A percentile compares a stretch with the other conserved stretches of the same genome.
These are phyloP conservation scores for Cololabis saira DNA, from an alignment of 2,113 vertebrate species.

Conservation along the genomic window DNA sequence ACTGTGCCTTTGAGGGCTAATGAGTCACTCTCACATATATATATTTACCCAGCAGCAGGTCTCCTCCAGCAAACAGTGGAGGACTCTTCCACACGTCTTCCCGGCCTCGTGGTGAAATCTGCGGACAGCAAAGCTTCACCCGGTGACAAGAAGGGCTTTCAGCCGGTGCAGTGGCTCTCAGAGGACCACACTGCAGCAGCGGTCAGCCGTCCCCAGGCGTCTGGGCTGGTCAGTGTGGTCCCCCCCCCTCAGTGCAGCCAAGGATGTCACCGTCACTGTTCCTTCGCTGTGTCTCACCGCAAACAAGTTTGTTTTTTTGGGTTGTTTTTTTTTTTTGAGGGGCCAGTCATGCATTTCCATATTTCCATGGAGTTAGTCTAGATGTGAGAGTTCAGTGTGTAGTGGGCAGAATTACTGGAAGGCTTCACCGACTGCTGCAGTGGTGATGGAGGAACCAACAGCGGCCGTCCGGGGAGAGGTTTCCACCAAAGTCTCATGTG, in stretches of 20 bases:
- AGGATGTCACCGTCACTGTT: slow-evolving; percentile 74
- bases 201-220: slow-evolving; percentile 16
- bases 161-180: slow-evolving; percentile 37
- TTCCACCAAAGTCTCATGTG: slow-evolving; percentile 10
- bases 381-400: slow-evolving; percentile 63
- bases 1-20: slow-evolving; percentile 42
- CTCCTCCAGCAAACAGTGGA: slow-evolving; percentile 39
- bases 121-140: slow-evolving; percentile 49
- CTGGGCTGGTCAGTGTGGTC: slow-evolving; percentile 62
- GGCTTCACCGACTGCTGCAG: slow-evolving; percentile 21
- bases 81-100: slow-evolving; percentile 46
- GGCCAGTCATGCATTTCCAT: slow-evolving; percentile 48
- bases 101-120: slow-evolving; percentile 39
- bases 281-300: slow-evolving; percentile 36
- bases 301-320: slow-evolving; percentile 25
- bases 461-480: slow-evolving; percentile 22
- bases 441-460: slow-evolving; percentile 34
- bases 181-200: slow-evolving; percentile 55
- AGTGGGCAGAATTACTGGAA: slow-evolving; percentile 51
- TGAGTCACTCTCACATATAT: slow-evolving; percentile 53
- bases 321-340: slow-evolving; percentile 34
- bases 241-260: slow-evolving; percentile 53
- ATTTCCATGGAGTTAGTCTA: slow-evolving; percentile 24
- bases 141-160: slow-evolving; percentile 69
- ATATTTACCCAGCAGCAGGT: slow-evolving; percentile 50